Percentiles rank a stretch among this genome's conserved stretches.
phyloP scores from a whole-genome alignment of 2,888 invertebrate genomes.

The Cheiracanthium punctorium region DNA sequence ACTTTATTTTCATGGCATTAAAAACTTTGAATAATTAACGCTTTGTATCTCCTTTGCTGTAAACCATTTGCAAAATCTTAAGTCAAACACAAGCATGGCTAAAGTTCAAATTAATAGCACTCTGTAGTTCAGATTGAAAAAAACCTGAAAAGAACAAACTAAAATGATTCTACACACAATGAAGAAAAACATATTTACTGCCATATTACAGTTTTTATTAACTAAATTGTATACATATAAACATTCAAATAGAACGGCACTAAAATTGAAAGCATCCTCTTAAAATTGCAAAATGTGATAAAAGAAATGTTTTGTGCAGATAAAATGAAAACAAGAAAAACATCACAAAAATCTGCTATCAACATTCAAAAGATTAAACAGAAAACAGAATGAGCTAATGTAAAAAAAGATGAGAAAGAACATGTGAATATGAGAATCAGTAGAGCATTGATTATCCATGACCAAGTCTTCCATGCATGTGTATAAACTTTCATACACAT shows the following conservation, averaged over 20 bases:
- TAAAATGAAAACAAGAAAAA: background rate
- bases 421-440: background rate
- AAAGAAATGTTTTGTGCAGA: background rate
- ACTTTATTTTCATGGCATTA: no score
- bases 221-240: slow-evolving; percentile 34
- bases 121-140: no score
- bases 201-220: slow-evolving; percentile 65
- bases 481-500: background rate
- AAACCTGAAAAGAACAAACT: no score
- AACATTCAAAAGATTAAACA: background rate
- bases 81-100: no score
- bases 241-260: slow-evolving; percentile 1
- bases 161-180: no score
- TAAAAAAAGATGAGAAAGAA: slow-evolving; percentile 1
- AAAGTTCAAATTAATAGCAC: no score
- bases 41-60: no score
- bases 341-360: background rate
- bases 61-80: no score
- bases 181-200: slow-evolving; percentile 20
- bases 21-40: no score
- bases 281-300: background rate
- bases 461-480: background rate
- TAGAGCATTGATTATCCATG: background rate
- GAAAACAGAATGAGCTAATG: background rate
- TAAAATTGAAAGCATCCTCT: slow-evolving; percentile 6